phyloP scores from a whole-genome alignment of 2,797 vertebrate species.

The Delichon dasypus region DNA sequence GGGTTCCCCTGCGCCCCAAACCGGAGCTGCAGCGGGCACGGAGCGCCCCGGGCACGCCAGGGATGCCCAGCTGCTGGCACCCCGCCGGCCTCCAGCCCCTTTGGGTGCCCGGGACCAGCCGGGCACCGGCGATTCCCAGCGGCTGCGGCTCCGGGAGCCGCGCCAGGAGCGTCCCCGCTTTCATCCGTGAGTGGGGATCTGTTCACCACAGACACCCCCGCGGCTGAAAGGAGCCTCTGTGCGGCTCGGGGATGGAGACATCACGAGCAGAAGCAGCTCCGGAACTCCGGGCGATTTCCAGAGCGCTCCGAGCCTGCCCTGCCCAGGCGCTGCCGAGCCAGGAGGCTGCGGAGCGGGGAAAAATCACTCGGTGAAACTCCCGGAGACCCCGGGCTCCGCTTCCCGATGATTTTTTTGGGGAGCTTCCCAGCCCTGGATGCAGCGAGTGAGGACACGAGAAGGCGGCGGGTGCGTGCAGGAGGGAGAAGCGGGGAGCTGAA shows the following conservation, averaged over 20 bases:
- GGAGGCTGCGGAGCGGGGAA: background rate
- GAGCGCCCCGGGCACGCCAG: background rate
- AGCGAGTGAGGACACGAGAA: background rate
- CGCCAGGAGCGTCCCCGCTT: background rate
- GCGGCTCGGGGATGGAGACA: accelerated
- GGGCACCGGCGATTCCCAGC: background rate
- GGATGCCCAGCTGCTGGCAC: background rate
- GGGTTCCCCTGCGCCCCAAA: background rate
- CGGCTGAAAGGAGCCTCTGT: background rate
- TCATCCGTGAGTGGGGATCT: background rate
- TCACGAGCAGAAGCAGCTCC: background rate
- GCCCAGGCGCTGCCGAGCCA: background rate
- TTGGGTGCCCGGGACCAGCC: accelerated
- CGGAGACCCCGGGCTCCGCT: background rate
- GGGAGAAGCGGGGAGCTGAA: background rate
- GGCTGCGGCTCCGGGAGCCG: background rate
- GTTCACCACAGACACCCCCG: background rate
- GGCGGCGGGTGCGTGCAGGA: background rate
- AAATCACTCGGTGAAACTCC: background rate
- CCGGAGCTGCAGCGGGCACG: background rate
- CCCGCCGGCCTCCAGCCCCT: background rate
- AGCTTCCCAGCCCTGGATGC: background rate
- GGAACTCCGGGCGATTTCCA: background rate
- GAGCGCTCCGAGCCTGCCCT: background rate
- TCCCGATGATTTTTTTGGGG: accelerated